These are phyloP conservation scores for Onychomys leucogaster DNA, from an alignment of 2,797 vertebrate genomes.

Conservation along the genomic window DNA sequence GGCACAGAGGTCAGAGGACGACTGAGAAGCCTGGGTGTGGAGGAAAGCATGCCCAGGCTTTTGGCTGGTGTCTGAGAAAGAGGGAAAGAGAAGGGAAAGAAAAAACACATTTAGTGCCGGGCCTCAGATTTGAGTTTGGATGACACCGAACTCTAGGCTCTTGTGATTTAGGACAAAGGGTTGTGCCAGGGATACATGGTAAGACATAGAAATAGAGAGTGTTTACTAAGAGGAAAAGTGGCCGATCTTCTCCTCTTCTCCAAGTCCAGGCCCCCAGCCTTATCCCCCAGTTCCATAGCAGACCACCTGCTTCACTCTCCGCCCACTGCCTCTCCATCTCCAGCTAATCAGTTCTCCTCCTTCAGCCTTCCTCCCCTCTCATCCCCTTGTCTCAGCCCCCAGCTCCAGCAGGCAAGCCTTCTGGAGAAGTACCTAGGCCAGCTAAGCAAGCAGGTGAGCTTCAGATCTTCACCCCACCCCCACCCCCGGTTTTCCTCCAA, in stretches of 20 bases:
- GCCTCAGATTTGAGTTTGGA: background rate
- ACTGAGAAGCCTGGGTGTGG: background rate
- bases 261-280: background rate
- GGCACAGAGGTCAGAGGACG: background rate
- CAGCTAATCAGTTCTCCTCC: background rate
- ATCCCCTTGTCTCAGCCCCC: background rate
- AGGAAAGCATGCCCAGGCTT: background rate
- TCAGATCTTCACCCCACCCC: background rate
- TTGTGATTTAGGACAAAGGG: background rate
- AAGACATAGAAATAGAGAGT: background rate
- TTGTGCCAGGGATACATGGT: background rate
- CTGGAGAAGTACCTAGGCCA: background rate
- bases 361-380: background rate
- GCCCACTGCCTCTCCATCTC: too few relatives aligned
- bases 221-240: background rate
- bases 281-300: background rate
- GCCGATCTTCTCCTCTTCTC: background rate
- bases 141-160: background rate
- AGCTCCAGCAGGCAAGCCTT: background rate
- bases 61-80: background rate
- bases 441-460: background rate
- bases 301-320: background rate
- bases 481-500: background rate
- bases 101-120: background rate
- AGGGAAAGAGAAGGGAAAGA: background rate